phyloP scores from a whole-genome alignment of 2,888 invertebrate species.

The Nyleta sp. region DNA sequence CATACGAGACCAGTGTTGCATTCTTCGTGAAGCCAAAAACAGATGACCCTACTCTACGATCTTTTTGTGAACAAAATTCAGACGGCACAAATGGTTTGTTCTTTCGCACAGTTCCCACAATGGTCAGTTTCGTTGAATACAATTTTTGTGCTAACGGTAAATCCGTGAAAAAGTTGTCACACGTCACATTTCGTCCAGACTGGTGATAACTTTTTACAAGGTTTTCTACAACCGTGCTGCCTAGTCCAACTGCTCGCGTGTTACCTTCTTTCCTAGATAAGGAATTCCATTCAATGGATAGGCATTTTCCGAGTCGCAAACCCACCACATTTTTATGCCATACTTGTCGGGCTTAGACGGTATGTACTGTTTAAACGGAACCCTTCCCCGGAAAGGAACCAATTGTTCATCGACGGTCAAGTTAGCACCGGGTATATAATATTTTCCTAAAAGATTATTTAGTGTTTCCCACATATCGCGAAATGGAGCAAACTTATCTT shows the following conservation, averaged over 20 bases:
- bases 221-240: conserved; percentile 14
- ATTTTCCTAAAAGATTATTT: conserved; percentile 5
- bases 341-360: conserved; percentile 31
- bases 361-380: conserved; percentile 34
- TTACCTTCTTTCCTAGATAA: conserved; percentile 19
- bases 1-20: conserved; percentile 32
- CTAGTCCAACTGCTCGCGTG: conserved; percentile 18
- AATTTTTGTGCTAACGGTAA: conserved; percentile 20
- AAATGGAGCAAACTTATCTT: conserved; percentile 22
- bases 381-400: conserved; percentile 25
- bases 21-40: conserved; percentile 42
- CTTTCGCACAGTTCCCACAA: conserved; percentile 33
- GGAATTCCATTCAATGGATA: conserved; percentile 23
- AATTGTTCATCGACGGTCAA: conserved; percentile 28
- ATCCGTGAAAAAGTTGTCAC: conserved; percentile 34
- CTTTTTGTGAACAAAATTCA: conserved; percentile 23
- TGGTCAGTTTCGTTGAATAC: conserved; percentile 22
- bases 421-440: conserved; percentile 12
- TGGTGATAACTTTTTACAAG: conserved; percentile 17
- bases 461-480: conserved; percentile 13
- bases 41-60: neutral
- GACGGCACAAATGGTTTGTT: conserved; percentile 37
- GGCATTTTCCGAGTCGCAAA: conserved; percentile 3
- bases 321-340: conserved; percentile 19
- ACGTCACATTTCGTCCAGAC: conserved; percentile 31